Conservation (phyloP, 2,113 vertebrate genomes). For the western clawed frog (Xenopus tropicalis) region DNA sequence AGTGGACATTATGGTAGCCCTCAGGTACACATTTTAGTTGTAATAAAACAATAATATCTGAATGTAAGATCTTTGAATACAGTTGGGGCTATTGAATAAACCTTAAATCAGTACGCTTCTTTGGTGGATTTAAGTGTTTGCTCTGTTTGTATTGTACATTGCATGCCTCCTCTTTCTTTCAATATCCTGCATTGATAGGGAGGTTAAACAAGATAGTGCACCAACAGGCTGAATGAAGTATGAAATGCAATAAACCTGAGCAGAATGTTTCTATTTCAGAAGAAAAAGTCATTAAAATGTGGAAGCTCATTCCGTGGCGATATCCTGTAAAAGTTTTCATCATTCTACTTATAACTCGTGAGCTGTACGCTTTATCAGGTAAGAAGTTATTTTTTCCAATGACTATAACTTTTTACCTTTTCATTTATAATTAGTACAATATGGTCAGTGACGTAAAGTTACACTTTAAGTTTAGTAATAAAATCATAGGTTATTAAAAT, state of each 20-base stretch:
- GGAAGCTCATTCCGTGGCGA: not conserved
- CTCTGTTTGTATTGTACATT: not conserved
- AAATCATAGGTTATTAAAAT: no score
- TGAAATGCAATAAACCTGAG: constrained; percentile 15
- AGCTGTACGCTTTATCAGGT: constrained; percentile 13
- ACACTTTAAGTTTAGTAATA: no score
- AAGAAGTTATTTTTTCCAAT: constrained; percentile 4
- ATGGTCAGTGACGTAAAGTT: no score
- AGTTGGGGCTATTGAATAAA: no score
- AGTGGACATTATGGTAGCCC: no score
- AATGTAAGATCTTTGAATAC: no score
- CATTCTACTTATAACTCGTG: not conserved
- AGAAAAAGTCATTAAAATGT: constrained; percentile 34
- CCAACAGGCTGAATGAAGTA: not conserved
- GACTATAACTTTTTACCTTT: not conserved
- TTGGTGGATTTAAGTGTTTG: not conserved
- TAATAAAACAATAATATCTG: no score
- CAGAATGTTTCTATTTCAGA: constrained; percentile 12
- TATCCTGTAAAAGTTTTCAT: constrained; percentile 2
- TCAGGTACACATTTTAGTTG: no score
- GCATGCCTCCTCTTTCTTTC: constrained; percentile 3
- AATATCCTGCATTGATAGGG: constrained; percentile 37
- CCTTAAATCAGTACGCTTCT: no score
- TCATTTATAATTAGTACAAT: no score
- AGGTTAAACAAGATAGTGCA: constrained; percentile 29